These are phyloP conservation scores for Seriola aureovittata DNA, from an alignment of 2,113 vertebrate species.

Conservation along the genomic window DNA sequence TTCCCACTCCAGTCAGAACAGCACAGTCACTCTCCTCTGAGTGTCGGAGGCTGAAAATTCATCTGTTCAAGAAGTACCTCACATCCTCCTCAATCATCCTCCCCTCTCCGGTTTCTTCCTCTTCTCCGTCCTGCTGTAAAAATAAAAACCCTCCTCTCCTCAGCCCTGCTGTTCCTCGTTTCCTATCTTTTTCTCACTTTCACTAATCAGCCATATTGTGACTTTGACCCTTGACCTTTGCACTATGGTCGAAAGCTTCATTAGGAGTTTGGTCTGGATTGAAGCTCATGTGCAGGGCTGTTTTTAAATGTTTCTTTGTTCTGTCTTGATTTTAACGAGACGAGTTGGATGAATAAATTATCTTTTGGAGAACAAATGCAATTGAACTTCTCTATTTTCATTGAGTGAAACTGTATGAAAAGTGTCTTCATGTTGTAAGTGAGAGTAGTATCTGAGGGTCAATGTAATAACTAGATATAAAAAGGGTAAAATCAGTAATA, in stretches of 20 bases:
- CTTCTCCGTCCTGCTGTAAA: slow-evolving; percentile 11
- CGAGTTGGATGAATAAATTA: too few species aligned
- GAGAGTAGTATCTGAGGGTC: too few species aligned
- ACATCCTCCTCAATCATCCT: slow-evolving; percentile 51
- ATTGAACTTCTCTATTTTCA: too few species aligned
- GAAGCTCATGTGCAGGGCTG: neutral
- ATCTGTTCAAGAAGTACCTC: slow-evolving; percentile 56
- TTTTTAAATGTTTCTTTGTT: neutral
- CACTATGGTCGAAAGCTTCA: neutral
- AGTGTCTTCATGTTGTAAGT: too few species aligned
- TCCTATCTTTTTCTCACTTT: neutral
- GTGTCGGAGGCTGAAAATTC: slow-evolving; percentile 52
- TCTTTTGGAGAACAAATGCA: too few species aligned
- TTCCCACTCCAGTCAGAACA: slow-evolving; percentile 41
- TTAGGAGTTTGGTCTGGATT: neutral
- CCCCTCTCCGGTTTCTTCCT: slow-evolving; percentile 47
- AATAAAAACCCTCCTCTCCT: slow-evolving; percentile 7
- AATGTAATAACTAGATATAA: too few species aligned
- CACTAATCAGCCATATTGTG: neutral
- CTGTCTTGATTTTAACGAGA: neutral
- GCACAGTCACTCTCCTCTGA: slow-evolving; percentile 39
- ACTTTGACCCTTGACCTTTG: slow-evolving; percentile 27
- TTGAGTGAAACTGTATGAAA: too few species aligned
- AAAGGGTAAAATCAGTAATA: too few species aligned
- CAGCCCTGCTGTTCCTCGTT: neutral